Conservation (phyloP, 2,888 invertebrate species). For the Apodemia duryi region DNA sequence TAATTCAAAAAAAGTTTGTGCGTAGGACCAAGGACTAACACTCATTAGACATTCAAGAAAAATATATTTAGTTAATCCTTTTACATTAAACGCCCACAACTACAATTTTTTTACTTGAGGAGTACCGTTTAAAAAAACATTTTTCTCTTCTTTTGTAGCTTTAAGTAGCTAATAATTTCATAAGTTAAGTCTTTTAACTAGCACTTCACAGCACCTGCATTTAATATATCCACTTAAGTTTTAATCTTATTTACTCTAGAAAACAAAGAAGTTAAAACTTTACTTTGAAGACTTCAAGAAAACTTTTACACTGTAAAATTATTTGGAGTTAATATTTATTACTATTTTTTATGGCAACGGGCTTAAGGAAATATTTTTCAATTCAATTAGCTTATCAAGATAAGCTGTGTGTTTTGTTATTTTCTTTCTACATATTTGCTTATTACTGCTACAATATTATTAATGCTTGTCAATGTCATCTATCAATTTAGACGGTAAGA, state of each 20-base stretch:
- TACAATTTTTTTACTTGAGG: not conserved
- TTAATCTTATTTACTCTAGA: slow-evolving; percentile 10
- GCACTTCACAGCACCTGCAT: slow-evolving; percentile 11
- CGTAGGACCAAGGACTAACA: no score
- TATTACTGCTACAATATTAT: no score
- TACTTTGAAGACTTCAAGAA: not conserved
- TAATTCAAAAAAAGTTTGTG: no score
- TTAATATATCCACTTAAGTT: slow-evolving; percentile 14
- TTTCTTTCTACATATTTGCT: no score
- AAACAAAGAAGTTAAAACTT: slow-evolving; percentile 13
- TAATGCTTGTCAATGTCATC: no score
- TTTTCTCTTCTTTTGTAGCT: not conserved
- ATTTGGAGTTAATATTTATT: not conserved
- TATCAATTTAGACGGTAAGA: no score
- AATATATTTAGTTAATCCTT: not conserved
- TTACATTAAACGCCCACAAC: not conserved
- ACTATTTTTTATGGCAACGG: not conserved
- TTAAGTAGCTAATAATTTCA: slow-evolving; percentile 13
- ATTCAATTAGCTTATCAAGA: no score
- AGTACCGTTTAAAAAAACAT: not conserved
- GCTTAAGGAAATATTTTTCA: no score
- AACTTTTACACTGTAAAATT: not conserved
- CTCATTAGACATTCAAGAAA: not conserved
- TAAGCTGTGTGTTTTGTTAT: no score
- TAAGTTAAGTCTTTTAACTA: slow-evolving; percentile 6